These are phyloP conservation scores for Pammene fasciana DNA, from an alignment of 2,888 invertebrate species.

Conservation along the genomic window DNA sequence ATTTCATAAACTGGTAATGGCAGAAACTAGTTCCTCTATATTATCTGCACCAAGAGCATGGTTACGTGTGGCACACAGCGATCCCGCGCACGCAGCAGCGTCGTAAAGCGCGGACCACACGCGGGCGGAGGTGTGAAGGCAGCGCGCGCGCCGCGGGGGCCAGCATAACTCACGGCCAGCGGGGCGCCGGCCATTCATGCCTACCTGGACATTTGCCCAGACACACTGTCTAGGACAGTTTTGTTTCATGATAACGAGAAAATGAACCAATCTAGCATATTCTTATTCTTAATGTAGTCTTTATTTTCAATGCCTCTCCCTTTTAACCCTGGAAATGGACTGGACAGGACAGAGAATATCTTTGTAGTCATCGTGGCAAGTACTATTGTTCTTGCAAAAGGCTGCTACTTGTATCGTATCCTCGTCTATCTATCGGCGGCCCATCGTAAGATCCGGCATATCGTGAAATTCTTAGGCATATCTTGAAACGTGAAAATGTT, in stretches of 20 bases:
- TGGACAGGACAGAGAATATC: too few relatives aligned
- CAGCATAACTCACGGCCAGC: constrained; percentile 80
- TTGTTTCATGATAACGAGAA: constrained; percentile 23
- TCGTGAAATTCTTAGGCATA: too few relatives aligned
- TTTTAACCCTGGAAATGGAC: too few relatives aligned
- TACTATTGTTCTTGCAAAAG: too few relatives aligned
- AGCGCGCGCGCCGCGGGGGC: constrained; percentile 77
- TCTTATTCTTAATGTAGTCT: neutral
- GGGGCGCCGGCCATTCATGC: constrained; percentile 81
- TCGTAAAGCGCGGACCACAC: constrained; percentile 82
- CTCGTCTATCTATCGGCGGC: too few relatives aligned
- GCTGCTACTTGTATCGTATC: too few relatives aligned
- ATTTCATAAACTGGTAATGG: too few relatives aligned
- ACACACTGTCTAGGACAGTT: constrained; percentile 67
- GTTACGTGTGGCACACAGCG: constrained; percentile 48
- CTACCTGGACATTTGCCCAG: constrained; percentile 70
- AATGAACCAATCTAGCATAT: neutral
- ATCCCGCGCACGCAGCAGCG: constrained; percentile 68
- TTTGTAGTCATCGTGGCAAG: too few relatives aligned
- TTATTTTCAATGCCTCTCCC: too few relatives aligned
- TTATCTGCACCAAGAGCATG: neutral
- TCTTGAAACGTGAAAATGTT: too few relatives aligned
- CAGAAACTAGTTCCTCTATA: neutral
- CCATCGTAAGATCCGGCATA: too few relatives aligned
- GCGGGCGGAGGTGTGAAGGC: constrained; percentile 83